A percentile compares a stretch with the other conserved stretches of the same genome.
Conservation (phyloP, 2,797 vertebrate species). For the Poecilia gillii region DNA sequence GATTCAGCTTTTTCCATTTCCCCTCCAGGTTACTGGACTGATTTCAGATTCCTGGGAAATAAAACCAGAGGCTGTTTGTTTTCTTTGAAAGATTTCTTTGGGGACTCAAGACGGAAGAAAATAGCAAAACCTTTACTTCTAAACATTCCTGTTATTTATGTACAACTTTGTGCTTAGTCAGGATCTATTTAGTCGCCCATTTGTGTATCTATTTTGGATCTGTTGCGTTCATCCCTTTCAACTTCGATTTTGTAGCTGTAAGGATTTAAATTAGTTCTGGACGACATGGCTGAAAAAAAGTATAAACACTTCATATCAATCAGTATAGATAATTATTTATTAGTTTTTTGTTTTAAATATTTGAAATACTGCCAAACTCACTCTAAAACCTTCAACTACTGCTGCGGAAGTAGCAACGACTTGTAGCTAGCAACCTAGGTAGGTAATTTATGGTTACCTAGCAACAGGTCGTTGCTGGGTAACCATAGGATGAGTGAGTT, state of each 20-base stretch:
- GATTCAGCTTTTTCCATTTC: conserved; percentile 23
- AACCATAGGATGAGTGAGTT: too few species aligned
- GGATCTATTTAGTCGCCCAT: background rate
- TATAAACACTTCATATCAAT: too few species aligned
- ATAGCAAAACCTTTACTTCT: background rate
- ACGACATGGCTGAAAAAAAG: too few species aligned
- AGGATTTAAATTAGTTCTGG: background rate
- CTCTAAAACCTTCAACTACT: too few species aligned
- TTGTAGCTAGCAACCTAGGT: too few species aligned
- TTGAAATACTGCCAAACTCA: too few species aligned
- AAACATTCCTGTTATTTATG: background rate
- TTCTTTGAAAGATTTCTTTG: background rate
- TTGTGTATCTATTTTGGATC: background rate
- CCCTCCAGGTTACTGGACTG: conserved; percentile 22
- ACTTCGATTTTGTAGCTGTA: background rate
- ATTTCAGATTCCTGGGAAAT: conserved; percentile 13
- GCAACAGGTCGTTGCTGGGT: too few species aligned
- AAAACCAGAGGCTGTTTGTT: conserved; percentile 23
- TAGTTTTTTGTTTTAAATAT: too few species aligned
- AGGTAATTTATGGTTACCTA: too few species aligned
- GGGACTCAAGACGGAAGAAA: background rate
- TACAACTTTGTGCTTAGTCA: background rate
- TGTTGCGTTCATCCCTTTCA: background rate
- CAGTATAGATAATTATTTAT: too few species aligned
- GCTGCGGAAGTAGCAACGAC: too few species aligned